phyloP scores from a whole-genome alignment of 2,113 vertebrate species.

The Anas platyrhynchos region DNA sequence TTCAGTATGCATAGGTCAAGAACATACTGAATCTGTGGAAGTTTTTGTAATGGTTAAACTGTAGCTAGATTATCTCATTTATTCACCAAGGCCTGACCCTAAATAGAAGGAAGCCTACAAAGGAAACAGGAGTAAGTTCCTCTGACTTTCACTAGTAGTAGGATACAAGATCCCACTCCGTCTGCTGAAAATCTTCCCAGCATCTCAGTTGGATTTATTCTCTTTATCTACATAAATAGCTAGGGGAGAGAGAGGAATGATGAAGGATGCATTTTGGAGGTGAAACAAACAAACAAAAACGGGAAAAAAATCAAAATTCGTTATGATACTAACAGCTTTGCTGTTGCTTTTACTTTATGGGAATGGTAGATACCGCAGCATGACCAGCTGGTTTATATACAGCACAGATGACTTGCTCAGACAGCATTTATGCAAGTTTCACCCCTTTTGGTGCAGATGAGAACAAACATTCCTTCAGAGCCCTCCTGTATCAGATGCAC shows the following conservation, averaged over 20 bases:
- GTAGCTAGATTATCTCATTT: neutral
- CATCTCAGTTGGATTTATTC: neutral
- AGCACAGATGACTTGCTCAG: neutral
- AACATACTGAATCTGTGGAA: neutral
- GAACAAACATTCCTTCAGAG: neutral
- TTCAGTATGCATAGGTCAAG: neutral
- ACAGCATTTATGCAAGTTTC: neutral
- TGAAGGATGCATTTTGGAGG: neutral
- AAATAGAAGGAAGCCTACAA: neutral
- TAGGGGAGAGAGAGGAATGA: neutral
- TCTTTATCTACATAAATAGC: neutral
- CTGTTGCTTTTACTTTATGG: neutral
- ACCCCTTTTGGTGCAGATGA: neutral
- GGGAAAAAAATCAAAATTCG: neutral
- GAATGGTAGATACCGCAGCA: neutral
- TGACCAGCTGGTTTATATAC: neutral
- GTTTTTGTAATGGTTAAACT: neutral
- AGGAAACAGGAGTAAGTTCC: neutral
- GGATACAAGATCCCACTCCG: neutral
- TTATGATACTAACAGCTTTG: neutral
- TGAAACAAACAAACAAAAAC: neutral
- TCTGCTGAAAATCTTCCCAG: neutral
- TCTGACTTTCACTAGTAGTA: neutral
- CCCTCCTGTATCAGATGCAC: neutral
- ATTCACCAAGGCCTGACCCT: neutral